phyloP scores from a whole-genome alignment of 2,888 invertebrate species.

The Parnassius smintheus region DNA sequence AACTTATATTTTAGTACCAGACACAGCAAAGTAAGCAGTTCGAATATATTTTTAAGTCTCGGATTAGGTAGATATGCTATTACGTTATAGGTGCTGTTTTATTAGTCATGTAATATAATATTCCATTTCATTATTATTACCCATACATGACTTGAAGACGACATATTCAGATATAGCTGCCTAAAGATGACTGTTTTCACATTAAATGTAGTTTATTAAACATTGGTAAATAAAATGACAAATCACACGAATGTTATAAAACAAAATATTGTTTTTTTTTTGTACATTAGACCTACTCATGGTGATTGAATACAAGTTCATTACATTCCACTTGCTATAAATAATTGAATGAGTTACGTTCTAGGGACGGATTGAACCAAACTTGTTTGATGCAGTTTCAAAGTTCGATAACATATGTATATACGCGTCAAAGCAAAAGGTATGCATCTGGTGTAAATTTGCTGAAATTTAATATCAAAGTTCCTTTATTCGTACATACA shows the following conservation, averaged over 20 bases:
- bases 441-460: neutral
- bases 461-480: neutral
- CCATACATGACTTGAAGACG: no score
- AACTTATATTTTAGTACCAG: no score
- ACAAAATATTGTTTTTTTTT: constrained; percentile 8
- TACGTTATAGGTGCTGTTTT: no score
- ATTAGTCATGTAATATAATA: no score
- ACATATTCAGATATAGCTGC: no score
- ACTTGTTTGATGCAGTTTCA: constrained; percentile 42
- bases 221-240: neutral
- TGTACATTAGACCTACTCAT: neutral
- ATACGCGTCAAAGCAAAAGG: constrained; percentile 1
- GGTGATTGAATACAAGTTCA: constrained; percentile 5
- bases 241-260: neutral
- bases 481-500: neutral
- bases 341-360: constrained; percentile 37
- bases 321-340: constrained; percentile 19
- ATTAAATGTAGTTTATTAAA: no score
- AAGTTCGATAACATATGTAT: constrained; percentile 38
- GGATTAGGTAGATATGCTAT: no score
- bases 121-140: no score
- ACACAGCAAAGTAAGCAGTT: no score
- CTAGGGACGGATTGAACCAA: constrained; percentile 72
- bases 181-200: no score
- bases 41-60: no score